phyloP scores from a whole-genome alignment of 2,888 invertebrate species.

The Alloplasta piceator region DNA sequence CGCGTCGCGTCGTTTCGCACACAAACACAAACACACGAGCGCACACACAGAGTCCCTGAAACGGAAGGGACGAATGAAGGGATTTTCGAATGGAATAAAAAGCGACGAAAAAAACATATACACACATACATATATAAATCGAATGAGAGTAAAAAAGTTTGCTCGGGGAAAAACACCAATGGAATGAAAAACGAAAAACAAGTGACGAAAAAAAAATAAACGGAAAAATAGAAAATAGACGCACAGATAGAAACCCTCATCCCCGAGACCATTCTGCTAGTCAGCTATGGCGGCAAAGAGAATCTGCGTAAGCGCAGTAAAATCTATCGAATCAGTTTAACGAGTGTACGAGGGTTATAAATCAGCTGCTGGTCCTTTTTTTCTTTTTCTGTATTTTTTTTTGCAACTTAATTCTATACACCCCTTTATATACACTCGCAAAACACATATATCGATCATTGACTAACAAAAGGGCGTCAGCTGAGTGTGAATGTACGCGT shows the following conservation, averaged over 20 bases:
- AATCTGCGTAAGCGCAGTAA: slow-evolving; percentile 77
- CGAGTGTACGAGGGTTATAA: slow-evolving; percentile 80
- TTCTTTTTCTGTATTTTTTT: neutral
- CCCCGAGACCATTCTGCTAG: neutral
- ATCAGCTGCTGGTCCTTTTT: slow-evolving; percentile 77
- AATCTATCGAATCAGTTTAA: slow-evolving; percentile 82
- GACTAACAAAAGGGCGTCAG: no score
- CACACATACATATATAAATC: slow-evolving; percentile 8
- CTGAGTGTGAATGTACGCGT: no score
- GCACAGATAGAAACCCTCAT: slow-evolving; percentile 22
- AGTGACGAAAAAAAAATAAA: slow-evolving; percentile 59
- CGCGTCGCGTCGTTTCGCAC: neutral
- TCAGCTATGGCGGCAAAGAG: slow-evolving; percentile 65
- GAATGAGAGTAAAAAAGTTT: slow-evolving; percentile 40
- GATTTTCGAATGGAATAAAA: slow-evolving; percentile 48
- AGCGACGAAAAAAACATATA: slow-evolving; percentile 21
- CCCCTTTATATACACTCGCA: neutral
- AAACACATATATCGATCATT: no score
- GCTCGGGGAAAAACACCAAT: slow-evolving; percentile 75
- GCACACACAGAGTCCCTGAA: slow-evolving; percentile 38
- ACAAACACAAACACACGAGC: neutral
- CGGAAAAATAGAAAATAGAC: slow-evolving; percentile 56
- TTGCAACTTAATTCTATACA: slow-evolving; percentile 42
- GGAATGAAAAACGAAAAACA: slow-evolving; percentile 63
- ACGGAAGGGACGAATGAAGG: slow-evolving; percentile 50